Evolutionary conservation across 2,797 vertebrate species (phyloP).

Genomic region (Gorsachius magnificus): DNA sequence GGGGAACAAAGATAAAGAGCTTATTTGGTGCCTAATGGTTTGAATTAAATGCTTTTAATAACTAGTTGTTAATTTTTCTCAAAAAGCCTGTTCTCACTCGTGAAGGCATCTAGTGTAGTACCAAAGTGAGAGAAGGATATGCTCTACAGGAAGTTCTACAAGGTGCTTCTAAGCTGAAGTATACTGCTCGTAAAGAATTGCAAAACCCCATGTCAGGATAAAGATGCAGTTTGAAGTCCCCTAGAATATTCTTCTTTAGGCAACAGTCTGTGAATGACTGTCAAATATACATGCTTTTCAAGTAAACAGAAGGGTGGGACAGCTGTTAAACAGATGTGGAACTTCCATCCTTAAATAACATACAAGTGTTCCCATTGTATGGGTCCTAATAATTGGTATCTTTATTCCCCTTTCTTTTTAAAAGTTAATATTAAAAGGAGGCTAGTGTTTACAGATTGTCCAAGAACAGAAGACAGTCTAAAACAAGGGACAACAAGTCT

Average conservation of each 20-base stretch:
- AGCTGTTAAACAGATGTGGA: slow-evolving; percentile 48
- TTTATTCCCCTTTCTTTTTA: neutral
- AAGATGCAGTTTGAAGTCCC: neutral
- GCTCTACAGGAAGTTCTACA: neutral
- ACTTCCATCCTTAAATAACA: neutral
- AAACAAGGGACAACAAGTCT: slow-evolving; percentile 11
- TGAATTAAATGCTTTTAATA: neutral
- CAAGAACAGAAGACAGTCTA: neutral
- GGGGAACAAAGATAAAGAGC: neutral
- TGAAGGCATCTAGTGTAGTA: neutral
- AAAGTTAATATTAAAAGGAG: neutral
- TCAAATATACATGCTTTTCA: neutral
- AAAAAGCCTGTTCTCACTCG: neutral
- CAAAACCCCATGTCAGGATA: neutral
- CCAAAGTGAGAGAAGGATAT: neutral
- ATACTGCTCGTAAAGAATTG: neutral
- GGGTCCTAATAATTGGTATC: neutral
- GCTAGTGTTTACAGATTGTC: neutral
- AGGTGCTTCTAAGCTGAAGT: neutral
- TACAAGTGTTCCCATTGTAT: neutral
- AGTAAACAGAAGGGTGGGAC: neutral
- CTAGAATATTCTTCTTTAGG: neutral
- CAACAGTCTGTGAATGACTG: neutral
- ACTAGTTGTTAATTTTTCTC: neutral
- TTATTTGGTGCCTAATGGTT: neutral